Base-by-base conservation (phyloP, 30 jellyfish, hydroid and myxozoan genomes). In the Rhopilema esculentum region DNA sequence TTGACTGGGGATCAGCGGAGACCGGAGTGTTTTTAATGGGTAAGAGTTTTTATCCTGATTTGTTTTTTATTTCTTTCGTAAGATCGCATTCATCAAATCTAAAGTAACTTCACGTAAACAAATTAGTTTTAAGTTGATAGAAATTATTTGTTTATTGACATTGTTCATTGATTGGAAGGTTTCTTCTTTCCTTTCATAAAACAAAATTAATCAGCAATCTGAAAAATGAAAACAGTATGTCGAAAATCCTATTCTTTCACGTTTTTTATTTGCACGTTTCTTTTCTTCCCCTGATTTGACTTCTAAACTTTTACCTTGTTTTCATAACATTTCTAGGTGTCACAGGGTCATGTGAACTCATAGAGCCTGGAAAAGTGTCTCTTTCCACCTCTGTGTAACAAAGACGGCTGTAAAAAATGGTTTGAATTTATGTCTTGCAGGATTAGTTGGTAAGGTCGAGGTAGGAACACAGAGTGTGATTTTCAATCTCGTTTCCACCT, bases 1-100 rank as follows among this genome's bases (percentile, higher is more conserved):
- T 88, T 69, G 96, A 88, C 33, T 88, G 96, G 96, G 79, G 90
- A 27, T 76, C 90, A 25, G 83, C 77, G 27, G 96, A 88, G 52
- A 65, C 63, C 20, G 96, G 96, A 4, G 84, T 79, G 23, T 78
- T 88, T 29, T 20, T 88, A 32, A 67, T 88, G 48, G 96, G 96
- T 86, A 67, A 4, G 85, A 19, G 8, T 1, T 8, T 12, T 40
- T 40, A 2, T 6, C 57, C 57, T 40, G 12, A 40, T 40, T 40
- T 12, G 12, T 40, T 40, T 40, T 40, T 40, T 6, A 40, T 2
- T 40, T 6, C 6, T 12, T 40, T 40, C 12, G 57, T 40, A 12
- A 2, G 57, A 6, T 40, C 57, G n/a, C n/a, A n/a, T n/a, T n/a
- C n/a, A n/a, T n/a, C n/a, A n/a, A n/a, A n/a, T n/a, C n/a, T n/a